Evolutionary conservation across 2,888 invertebrate genomes (phyloP).

Genomic region (Girardia tigrina): DNA sequence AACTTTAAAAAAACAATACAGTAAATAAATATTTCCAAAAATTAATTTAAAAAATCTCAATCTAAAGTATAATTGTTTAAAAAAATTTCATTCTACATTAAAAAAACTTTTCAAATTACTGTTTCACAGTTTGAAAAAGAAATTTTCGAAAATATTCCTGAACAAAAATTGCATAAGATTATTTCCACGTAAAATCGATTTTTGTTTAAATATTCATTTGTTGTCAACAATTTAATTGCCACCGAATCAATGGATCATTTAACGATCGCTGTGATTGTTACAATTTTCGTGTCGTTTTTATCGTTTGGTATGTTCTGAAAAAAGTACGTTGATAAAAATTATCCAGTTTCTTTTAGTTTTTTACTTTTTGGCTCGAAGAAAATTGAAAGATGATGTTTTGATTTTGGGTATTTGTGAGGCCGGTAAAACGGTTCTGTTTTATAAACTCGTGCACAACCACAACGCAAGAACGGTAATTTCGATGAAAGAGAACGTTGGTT

Average conservation of each 20-base stretch:
- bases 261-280: not conserved
- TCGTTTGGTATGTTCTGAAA: not conserved
- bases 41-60: too few relatives aligned
- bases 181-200: not conserved
- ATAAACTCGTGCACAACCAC: not conserved
- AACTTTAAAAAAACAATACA: too few relatives aligned
- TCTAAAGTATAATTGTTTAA: too few relatives aligned
- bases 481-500: not conserved
- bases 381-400: not conserved
- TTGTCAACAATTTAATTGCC: not conserved
- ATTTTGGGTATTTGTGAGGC: not conserved
- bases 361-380: not conserved
- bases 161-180: too few relatives aligned
- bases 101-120: too few relatives aligned
- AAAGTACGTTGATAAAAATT: not conserved
- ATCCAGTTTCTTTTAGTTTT: not conserved
- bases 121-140: too few relatives aligned
- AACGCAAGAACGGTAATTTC: not conserved
- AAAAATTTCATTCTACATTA: too few relatives aligned
- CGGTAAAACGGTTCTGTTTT: not conserved
- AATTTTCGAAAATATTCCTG: too few relatives aligned
- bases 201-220: not conserved
- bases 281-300: not conserved
- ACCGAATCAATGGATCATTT: not conserved
- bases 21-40: too few relatives aligned